A percentile compares a stretch with the other conserved stretches of the same genome.
phyloP scores from a whole-genome alignment of 2,113 vertebrate genomes.

The Larimichthys crocea region DNA sequence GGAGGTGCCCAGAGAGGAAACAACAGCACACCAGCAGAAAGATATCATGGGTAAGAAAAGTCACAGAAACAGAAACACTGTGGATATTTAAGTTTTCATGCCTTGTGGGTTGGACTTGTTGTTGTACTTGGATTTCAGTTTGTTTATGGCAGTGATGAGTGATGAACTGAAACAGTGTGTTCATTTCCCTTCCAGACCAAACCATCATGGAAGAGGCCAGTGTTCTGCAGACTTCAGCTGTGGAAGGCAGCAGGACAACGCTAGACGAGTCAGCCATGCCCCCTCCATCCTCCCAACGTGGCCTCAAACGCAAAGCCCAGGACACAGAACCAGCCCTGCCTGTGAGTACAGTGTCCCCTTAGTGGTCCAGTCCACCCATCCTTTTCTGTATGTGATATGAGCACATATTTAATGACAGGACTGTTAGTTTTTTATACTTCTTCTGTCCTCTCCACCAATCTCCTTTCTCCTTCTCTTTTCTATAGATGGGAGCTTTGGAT shows the following conservation, averaged over 20 bases:
- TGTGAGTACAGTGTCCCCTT: constrained; percentile 78
- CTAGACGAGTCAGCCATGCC: constrained; percentile 94
- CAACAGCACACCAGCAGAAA: constrained; percentile 82
- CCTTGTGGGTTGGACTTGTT: no score
- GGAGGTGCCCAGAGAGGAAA: constrained; percentile 94
- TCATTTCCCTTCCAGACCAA: constrained; percentile 85
- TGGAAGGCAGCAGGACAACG: constrained; percentile 93
- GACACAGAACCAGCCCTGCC: constrained; percentile 91
- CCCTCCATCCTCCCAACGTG: constrained; percentile 89
- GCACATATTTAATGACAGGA: background rate
- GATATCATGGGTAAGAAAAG: constrained; percentile 88
- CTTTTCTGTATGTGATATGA: background rate
- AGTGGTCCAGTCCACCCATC: background rate
- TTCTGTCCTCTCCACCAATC: background rate
- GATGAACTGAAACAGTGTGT: background rate
- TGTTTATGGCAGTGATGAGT: no score
- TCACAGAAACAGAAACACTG: no score
- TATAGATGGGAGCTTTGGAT: constrained; percentile 79
- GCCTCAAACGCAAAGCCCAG: constrained; percentile 91
- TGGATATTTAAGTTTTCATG: no score
- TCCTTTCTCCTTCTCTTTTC: background rate
- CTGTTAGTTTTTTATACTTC: background rate
- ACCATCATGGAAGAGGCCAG: constrained; percentile 94
- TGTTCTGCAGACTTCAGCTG: constrained; percentile 89
- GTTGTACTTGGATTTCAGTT: no score